These are phyloP conservation scores for Ceyx erithaca DNA, from an alignment of 2,797 vertebrate species.

Conservation along the genomic window DNA sequence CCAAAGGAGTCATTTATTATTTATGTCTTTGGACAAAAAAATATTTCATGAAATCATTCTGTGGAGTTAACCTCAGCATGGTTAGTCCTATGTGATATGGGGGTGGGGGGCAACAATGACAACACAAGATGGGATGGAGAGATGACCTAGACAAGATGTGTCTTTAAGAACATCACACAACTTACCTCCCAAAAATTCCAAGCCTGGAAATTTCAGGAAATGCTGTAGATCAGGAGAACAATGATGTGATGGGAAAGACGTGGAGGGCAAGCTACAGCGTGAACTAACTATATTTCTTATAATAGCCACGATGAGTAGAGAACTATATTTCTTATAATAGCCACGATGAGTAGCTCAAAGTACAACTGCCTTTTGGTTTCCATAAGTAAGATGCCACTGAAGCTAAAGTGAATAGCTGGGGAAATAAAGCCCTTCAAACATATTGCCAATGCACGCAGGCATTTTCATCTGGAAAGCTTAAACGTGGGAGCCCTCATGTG, in stretches of 20 bases:
- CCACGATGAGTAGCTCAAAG: neutral
- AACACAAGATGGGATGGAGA: no score
- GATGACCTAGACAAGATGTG: neutral
- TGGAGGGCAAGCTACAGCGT: neutral
- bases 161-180: neutral
- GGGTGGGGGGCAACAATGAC: no score
- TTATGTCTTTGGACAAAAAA: neutral
- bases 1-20: neutral
- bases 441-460: fast-evolving
- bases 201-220: neutral
- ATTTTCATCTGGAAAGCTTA: neutral
- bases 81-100: neutral
- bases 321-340: neutral
- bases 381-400: neutral
- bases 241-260: neutral
- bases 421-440: neutral
- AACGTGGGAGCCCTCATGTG: constrained; percentile 73
- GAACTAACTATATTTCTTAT: neutral
- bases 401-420: neutral
- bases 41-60: neutral
- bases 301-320: neutral
- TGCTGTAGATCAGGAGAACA: neutral
- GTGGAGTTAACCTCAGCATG: neutral
- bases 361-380: neutral
- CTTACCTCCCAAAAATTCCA: neutral